A percentile compares a stretch with the other conserved stretches of the same genome.
Conservation (phyloP, 92 coral and sea anemone species). For the Meandrina meandrites region DNA sequence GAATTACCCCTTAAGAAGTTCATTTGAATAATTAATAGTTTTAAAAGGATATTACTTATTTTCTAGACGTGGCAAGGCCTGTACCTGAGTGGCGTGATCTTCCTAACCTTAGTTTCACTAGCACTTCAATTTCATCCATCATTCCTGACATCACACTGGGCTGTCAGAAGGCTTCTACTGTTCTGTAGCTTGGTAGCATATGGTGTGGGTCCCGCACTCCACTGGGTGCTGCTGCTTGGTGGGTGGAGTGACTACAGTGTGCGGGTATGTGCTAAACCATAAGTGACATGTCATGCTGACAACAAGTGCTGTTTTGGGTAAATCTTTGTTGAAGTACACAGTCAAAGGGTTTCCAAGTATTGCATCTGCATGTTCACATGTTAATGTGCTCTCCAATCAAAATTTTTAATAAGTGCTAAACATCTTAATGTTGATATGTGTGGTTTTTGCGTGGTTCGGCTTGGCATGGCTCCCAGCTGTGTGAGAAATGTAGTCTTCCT, state of each 20-base stretch:
- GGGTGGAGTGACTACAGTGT: conserved; percentile 77
- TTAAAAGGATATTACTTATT: background rate
- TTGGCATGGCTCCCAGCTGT: conserved; percentile 9
- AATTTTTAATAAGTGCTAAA: too few relatives aligned
- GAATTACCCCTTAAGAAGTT: too few relatives aligned
- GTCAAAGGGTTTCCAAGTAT: too few relatives aligned
- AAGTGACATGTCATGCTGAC: background rate
- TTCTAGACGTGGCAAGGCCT: conserved; percentile 68
- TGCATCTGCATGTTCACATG: too few relatives aligned
- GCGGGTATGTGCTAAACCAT: conserved; percentile 55
- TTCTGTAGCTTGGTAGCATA: conserved; percentile 83
- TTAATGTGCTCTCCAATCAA: too few relatives aligned
- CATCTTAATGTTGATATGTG: too few relatives aligned
- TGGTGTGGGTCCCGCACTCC: conserved; percentile 82
- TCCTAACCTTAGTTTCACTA: conserved; percentile 71
- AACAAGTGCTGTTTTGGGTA: background rate
- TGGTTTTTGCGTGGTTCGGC: conserved; percentile 1
- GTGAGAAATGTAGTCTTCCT: too few relatives aligned
- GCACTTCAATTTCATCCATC: conserved; percentile 87
- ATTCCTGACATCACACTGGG: conserved; percentile 90
- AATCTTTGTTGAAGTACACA: too few relatives aligned
- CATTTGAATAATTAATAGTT: too few relatives aligned
- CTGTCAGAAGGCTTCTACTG: conserved; percentile 71
- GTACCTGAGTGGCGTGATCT: conserved; percentile 75
- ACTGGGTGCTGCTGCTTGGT: conserved; percentile 88